These are phyloP conservation scores for Ooceraea biroi DNA, from an alignment of 1,140 invertebrate species.

Conservation along the genomic window DNA sequence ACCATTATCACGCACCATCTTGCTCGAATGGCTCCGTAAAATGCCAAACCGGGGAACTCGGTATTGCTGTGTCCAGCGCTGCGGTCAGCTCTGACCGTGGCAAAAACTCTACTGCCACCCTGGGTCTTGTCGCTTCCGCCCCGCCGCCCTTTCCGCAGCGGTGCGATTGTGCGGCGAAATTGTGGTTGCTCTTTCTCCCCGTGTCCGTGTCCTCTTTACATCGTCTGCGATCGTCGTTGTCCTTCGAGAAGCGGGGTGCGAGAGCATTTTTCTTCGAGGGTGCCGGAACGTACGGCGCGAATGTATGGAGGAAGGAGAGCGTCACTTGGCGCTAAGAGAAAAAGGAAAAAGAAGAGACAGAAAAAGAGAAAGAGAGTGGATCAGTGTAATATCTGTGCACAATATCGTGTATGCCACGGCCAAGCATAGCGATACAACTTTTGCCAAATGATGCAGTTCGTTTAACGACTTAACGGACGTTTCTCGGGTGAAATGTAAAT, in stretches of 20 bases:
- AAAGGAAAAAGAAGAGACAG: constrained; percentile 15
- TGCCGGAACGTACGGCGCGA: constrained; percentile 62
- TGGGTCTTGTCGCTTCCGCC: constrained; percentile 32
- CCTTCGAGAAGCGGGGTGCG: constrained; percentile 44
- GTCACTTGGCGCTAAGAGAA: constrained; percentile 74
- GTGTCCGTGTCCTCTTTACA: constrained; percentile 64
- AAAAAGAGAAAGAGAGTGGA: not conserved
- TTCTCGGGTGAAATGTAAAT: constrained; percentile 78
- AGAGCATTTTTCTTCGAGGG: constrained; percentile 74
- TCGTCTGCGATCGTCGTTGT: constrained; percentile 49
- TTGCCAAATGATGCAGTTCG: constrained; percentile 84
- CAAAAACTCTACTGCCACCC: constrained; percentile 64
- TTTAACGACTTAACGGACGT: constrained; percentile 78
- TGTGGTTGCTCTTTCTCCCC: constrained; percentile 76
- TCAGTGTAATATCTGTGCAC: constrained; percentile 69
- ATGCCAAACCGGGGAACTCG: constrained; percentile 77
- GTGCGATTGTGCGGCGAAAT: constrained; percentile 78
- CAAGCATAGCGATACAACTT: constrained; percentile 79
- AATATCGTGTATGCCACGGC: constrained; percentile 53
- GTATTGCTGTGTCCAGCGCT: constrained; percentile 81
- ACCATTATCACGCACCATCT: constrained; percentile 85
- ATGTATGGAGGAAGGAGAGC: constrained; percentile 65
- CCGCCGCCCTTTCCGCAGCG: constrained; percentile 50
- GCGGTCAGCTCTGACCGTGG: constrained; percentile 79
- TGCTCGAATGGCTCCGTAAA: constrained; percentile 84